phyloP scores from a whole-genome alignment of 2,888 invertebrate species.

The Sphinx pinastri region DNA sequence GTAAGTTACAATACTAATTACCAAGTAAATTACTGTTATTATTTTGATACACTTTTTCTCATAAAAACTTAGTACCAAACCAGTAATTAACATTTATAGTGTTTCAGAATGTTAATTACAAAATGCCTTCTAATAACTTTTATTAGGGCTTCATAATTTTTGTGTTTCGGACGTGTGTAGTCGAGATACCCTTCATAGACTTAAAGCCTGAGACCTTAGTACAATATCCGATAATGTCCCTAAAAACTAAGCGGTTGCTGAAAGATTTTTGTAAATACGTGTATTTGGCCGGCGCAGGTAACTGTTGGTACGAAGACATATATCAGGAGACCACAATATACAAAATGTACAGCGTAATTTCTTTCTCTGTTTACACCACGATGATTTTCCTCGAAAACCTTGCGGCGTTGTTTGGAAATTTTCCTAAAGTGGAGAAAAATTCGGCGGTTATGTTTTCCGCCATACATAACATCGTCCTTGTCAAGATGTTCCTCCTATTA shows the following conservation, averaged over 20 bases:
- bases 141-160: constrained; percentile 6
- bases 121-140: not conserved
- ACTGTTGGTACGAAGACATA: constrained; percentile 66
- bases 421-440: constrained; percentile 71
- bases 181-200: not conserved
- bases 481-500: constrained; percentile 68
- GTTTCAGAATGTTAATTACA: not conserved
- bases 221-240: constrained; percentile 45
- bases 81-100: constrained; percentile 4
- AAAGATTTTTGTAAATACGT: constrained; percentile 64
- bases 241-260: constrained; percentile 59
- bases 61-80: constrained; percentile 8
- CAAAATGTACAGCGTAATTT: constrained; percentile 56
- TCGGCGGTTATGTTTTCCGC: constrained; percentile 75
- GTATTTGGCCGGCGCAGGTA: constrained; percentile 68
- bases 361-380: constrained; percentile 63
- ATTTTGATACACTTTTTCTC: not conserved
- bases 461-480: constrained; percentile 70
- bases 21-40: constrained; percentile 13
- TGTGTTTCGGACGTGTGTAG: constrained; percentile 3
- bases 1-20: not conserved
- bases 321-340: constrained; percentile 58
- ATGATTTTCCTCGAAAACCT: constrained; percentile 74
- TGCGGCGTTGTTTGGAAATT: constrained; percentile 66
- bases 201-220: not conserved